phyloP scores from a whole-genome alignment of 2,888 invertebrate species.

The Drosophila ezoana region DNA sequence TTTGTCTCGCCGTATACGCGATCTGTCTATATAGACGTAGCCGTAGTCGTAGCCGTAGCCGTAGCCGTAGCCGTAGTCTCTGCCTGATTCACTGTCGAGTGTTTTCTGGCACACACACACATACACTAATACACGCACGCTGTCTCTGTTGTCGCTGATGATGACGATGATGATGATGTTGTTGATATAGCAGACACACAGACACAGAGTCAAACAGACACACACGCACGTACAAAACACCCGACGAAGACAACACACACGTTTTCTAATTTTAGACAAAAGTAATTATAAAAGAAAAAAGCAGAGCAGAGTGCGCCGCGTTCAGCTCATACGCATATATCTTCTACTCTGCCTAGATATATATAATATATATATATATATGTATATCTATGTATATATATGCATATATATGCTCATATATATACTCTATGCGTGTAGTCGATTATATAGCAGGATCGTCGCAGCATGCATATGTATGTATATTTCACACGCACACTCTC shows the following conservation, averaged over 20 bases:
- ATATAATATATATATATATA: conserved; percentile 37
- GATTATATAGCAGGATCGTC: conserved; percentile 74
- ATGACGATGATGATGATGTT: conserved; percentile 57
- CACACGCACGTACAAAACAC: conserved; percentile 73
- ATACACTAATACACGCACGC: conserved; percentile 22
- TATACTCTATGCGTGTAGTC: conserved; percentile 16
- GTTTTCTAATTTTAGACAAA: conserved; percentile 85
- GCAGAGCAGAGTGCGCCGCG: conserved; percentile 82
- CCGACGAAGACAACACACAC: conserved; percentile 80
- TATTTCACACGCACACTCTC: conserved; percentile 56
- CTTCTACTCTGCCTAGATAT: conserved; percentile 78
- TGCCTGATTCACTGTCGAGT: conserved; percentile 76
- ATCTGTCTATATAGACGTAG: conserved; percentile 74
- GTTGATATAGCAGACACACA: conserved; percentile 82
- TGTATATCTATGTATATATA: conserved; percentile 57
- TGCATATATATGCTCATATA: conserved; percentile 15
- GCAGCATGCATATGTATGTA: conserved; percentile 51
- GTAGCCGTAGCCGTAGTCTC: conserved; percentile 24
- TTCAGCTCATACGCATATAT: conserved; percentile 77
- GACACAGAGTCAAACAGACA: conserved; percentile 66
- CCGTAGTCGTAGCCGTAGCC: conserved; percentile 46
- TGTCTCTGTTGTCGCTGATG: conserved; percentile 62
- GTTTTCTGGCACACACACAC: conserved; percentile 77
- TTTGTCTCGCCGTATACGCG: conserved; percentile 77
- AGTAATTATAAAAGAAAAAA: conserved; percentile 84